phyloP scores from a whole-genome alignment of 2,888 invertebrate species.

The Psylliodes chrysocephalus region DNA sequence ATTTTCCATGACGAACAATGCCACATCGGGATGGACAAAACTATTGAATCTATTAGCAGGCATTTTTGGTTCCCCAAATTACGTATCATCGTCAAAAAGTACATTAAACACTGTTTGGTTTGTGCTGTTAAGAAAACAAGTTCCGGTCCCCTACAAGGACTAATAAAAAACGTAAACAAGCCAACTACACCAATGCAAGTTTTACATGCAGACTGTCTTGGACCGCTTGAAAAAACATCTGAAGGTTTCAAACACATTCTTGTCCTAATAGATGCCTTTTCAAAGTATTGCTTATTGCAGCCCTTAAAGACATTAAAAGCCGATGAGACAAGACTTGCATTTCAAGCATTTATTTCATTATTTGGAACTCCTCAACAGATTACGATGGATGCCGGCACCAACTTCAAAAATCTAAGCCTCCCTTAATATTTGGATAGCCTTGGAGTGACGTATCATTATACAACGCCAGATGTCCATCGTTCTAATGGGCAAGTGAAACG shows the following conservation, averaged over 20 bases:
- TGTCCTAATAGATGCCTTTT: constrained; percentile 39
- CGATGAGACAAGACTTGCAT: constrained; percentile 33
- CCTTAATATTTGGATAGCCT: constrained; percentile 35
- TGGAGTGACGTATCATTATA: neutral
- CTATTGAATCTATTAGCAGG: constrained; percentile 36
- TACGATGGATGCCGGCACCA: constrained; percentile 40
- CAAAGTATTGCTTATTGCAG: constrained; percentile 40
- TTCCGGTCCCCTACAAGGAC: constrained; percentile 36
- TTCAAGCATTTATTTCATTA: constrained; percentile 37
- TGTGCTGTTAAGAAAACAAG: too few species aligned
- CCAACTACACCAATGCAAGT: constrained; percentile 34
- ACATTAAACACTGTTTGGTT: constrained; percentile 40
- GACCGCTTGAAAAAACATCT: constrained; percentile 25
- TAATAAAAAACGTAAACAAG: constrained; percentile 32
- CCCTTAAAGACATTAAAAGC: constrained; percentile 42
- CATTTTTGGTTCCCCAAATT: constrained; percentile 51
- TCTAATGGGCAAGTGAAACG: neutral
- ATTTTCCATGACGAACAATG: constrained; percentile 46
- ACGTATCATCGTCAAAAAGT: constrained; percentile 45
- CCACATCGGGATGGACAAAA: constrained; percentile 43
- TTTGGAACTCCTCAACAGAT: constrained; percentile 43
- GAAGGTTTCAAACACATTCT: constrained; percentile 35
- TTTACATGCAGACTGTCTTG: constrained; percentile 40
- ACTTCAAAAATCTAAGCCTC: constrained; percentile 46
- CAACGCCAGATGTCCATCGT: neutral